Percentiles rank a stretch among this genome's conserved stretches.
These are phyloP conservation scores for Lycodopsis pacificus DNA, from an alignment of 2,797 vertebrate genomes.

Conservation along the genomic window DNA sequence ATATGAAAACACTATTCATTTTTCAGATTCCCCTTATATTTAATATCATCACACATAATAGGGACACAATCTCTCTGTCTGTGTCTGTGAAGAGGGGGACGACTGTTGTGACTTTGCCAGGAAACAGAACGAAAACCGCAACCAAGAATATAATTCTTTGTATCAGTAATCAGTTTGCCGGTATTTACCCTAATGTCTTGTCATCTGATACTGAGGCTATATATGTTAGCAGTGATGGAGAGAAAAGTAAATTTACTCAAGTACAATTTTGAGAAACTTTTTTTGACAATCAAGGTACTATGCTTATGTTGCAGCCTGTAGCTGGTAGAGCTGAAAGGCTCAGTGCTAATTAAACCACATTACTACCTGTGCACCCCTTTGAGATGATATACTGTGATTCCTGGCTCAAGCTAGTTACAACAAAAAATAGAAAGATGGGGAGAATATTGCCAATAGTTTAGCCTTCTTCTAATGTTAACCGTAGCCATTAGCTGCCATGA, in stretches of 20 bases:
- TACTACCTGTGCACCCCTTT: not conserved
- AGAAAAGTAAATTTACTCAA: not conserved
- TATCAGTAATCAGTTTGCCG: constrained; percentile 28
- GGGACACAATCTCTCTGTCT: constrained; percentile 54
- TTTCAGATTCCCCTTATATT: constrained; percentile 75
- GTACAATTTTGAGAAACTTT: not conserved
- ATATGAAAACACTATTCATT: constrained; percentile 74
- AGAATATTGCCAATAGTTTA: not conserved
- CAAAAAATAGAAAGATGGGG: not conserved
- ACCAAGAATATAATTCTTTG: constrained; percentile 18
- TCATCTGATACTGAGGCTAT: constrained; percentile 23
- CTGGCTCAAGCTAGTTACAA: not conserved
- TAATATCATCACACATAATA: constrained; percentile 64
- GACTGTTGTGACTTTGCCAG: constrained; percentile 45
- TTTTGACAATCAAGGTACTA: not conserved
- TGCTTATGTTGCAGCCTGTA: not conserved
- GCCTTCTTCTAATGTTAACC: not conserved
- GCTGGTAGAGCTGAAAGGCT: not conserved
- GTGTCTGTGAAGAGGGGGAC: constrained; percentile 33
- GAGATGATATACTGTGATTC: not conserved
- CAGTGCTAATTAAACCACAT: not conserved
- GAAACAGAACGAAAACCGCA: constrained; percentile 41
- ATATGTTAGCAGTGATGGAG: not conserved
- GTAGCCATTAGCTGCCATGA: not conserved
- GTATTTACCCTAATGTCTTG: constrained; percentile 31